Base-by-base conservation (phyloP, 2,113 vertebrate species). In the Marmota flaviventris region DNA sequence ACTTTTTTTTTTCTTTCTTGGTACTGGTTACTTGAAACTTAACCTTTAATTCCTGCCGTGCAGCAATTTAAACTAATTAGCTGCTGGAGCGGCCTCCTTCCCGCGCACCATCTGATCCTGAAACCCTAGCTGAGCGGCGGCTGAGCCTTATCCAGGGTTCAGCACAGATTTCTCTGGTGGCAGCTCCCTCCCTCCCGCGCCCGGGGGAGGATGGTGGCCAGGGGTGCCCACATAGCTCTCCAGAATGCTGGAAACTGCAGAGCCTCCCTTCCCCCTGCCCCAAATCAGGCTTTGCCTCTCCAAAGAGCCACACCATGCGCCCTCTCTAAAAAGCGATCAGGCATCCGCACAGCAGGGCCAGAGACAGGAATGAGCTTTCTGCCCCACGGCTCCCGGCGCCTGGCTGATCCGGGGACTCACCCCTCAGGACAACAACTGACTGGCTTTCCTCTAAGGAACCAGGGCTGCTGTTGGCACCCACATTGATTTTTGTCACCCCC, bases 21-120 rank as follows among this genome's bases (percentile, higher is more conserved):
- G 34, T n/a, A 7, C 70, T 67, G 25, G 67, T 89, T 94, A 92
- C 56, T 87, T 87, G 93, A 94, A 84, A 94, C 76, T n/a, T 25
- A 42, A n/a, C 37, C 76, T 95, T 90, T 87, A 73, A 78, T 92
- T 67, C 37, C 91, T 72, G 3, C 72, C 67, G 92, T 63, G 53
- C 45, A 70, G 56, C 85, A 85, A 29, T 92, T 95, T 77, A 83
- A 82, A 78, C 77, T 61, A 84, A 95, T 95, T 89, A 95, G 63
- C 73, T 92, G 78, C 87, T 95, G 79, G 56, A 14, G 51, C 7
- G 6, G 56, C 83, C 22, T 89, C 75, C 79, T 91, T 76, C 78
- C 58, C 34, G 24, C 67, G 85, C 32, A 10, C 78, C 25, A 4
- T 20, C 84, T 79, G 78, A 94, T 75, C 92, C 32, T 0, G 61